A percentile compares a stretch with the other conserved stretches of the same genome.
phyloP scores from a whole-genome alignment of 2,113 vertebrate species.

The Myrmecobius fasciatus region DNA sequence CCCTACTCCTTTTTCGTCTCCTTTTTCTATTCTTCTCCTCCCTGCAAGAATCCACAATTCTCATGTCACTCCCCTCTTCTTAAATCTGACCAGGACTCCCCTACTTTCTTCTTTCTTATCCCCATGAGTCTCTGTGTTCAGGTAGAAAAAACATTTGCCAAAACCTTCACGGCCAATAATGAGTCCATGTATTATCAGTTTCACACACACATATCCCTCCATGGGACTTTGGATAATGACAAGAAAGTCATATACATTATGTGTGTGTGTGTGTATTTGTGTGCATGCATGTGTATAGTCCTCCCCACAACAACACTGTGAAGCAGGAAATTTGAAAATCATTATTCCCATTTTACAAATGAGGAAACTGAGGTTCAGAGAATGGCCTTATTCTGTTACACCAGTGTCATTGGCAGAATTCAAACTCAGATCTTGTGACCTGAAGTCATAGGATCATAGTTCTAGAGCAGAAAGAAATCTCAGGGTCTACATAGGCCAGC shows the following conservation, averaged over 20 bases:
- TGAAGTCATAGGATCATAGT: too few relatives aligned
- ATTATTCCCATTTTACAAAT: neutral
- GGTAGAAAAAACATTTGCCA: neutral
- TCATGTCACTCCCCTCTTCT: too few relatives aligned
- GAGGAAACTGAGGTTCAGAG: neutral
- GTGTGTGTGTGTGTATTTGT: too few relatives aligned
- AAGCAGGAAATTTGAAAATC: neutral
- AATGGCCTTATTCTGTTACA: neutral
- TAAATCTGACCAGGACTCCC: neutral
- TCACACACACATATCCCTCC: neutral
- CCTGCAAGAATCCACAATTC: too few relatives aligned
- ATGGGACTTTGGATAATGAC: neutral
- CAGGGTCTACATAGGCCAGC: too few relatives aligned
- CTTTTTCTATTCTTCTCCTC: too few relatives aligned
- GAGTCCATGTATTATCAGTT: too few relatives aligned
- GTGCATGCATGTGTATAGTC: too few relatives aligned
- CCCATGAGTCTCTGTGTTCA: neutral
- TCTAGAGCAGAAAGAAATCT: too few relatives aligned
- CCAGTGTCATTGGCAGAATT: neutral
- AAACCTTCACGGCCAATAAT: neutral
- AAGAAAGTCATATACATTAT: too few relatives aligned
- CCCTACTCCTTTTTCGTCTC: neutral
- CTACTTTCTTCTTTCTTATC: neutral
- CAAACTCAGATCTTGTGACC: neutral
- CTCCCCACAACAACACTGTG: too few relatives aligned